A percentile compares a stretch with the other conserved stretches of the same genome.
These are phyloP conservation scores for Tholera decimalis DNA, from an alignment of 2,888 invertebrate genomes.

Conservation along the genomic window DNA sequence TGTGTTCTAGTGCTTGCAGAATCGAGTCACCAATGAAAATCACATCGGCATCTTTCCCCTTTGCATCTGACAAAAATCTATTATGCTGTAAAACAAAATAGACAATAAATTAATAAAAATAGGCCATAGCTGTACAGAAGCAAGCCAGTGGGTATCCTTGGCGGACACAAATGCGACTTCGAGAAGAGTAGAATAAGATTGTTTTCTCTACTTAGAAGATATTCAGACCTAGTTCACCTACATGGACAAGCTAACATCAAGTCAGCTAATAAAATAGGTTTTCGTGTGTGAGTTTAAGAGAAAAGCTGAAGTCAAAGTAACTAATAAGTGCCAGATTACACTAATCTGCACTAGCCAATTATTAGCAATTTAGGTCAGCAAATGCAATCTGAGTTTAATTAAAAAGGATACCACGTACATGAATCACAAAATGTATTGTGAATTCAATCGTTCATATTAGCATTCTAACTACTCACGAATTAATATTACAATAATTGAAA, in stretches of 20 bases:
- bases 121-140: background rate
- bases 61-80: conserved; percentile 95
- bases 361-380: conserved; percentile 36
- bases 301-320: conserved; percentile 4
- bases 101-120: background rate
- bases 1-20: conserved; percentile 95
- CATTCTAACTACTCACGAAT: conserved; percentile 35
- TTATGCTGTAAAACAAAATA: conserved; percentile 93
- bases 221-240: background rate
- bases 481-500: conserved; percentile 48
- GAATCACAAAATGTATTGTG: conserved; percentile 33
- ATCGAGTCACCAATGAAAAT: conserved; percentile 98
- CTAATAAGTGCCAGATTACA: conserved; percentile 35
- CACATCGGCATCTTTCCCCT: conserved; percentile 98
- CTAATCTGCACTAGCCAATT: conserved; percentile 38
- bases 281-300: background rate
- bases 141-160: too few relatives aligned
- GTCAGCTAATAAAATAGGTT: background rate
- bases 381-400: conserved; percentile 43
- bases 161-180: background rate
- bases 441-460: conserved; percentile 32
- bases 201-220: background rate
- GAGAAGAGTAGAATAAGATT: background rate
- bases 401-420: conserved; percentile 42
- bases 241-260: background rate